Conservation (phyloP, 1,140 invertebrate genomes). For the Drosophila subpulchrella region DNA sequence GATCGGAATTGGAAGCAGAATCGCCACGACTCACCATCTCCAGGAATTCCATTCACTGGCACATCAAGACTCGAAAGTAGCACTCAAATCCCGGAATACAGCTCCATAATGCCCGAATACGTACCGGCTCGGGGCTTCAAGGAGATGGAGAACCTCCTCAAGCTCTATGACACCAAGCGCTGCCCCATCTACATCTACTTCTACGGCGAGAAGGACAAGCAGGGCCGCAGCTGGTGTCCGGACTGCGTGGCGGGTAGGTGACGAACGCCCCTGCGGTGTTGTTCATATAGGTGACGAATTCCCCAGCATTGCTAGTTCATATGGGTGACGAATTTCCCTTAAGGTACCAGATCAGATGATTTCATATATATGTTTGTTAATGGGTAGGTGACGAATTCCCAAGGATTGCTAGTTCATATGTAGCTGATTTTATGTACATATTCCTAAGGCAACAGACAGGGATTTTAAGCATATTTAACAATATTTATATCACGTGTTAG, state of each 20-base stretch:
- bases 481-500: too few species aligned
- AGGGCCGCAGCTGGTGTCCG: conserved; percentile 64
- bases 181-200: conserved; percentile 63
- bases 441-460: too few species aligned
- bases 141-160: conserved; percentile 52
- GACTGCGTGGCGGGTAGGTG: conserved; percentile 63
- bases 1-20: not conserved
- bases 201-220: conserved; percentile 62
- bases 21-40: not conserved
- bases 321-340: too few species aligned
- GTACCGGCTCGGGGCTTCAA: conserved; percentile 44
- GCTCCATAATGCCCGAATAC: conserved; percentile 77
- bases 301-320: too few species aligned
- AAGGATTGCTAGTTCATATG: too few species aligned
- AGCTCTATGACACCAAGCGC: conserved; percentile 8
- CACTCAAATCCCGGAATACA: not conserved
- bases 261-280: not conserved
- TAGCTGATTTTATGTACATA: too few species aligned
- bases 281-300: too few species aligned
- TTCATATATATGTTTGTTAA: too few species aligned
- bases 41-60: not conserved
- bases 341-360: too few species aligned
- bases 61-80: not conserved
- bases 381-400: too few species aligned
- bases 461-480: too few species aligned